phyloP scores from a whole-genome alignment of 2,888 invertebrate species.

The Phalangium opilio region DNA sequence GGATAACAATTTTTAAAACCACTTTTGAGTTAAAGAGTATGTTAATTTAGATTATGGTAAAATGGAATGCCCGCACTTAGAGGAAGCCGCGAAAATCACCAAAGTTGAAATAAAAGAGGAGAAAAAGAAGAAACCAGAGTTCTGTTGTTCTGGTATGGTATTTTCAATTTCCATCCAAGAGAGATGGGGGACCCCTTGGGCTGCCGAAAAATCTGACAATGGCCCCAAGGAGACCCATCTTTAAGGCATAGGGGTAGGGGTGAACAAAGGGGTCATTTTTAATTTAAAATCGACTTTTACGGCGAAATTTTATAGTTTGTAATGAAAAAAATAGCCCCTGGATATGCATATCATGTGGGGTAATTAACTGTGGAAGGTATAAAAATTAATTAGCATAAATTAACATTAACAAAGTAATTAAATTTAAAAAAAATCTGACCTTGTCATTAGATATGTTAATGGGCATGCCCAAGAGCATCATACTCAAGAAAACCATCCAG shows the following conservation, averaged over 20 bases:
- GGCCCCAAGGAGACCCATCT: neutral
- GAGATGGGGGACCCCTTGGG: no score
- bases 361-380: slow-evolving; percentile 51
- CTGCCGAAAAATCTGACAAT: neutral
- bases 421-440: neutral
- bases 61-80: slow-evolving; percentile 33
- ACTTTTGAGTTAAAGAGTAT: no score
- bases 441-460: slow-evolving; percentile 43
- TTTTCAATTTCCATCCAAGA: neutral
- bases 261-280: no score
- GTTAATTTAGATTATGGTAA: slow-evolving; percentile 5
- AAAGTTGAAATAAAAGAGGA: slow-evolving; percentile 24
- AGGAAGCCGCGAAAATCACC: slow-evolving; percentile 27
- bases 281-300: no score
- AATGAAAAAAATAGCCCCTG: slow-evolving; percentile 45
- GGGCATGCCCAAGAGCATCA: slow-evolving; percentile 60
- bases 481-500: slow-evolving; percentile 44
- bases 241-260: neutral
- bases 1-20: no score
- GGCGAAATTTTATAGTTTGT: slow-evolving; percentile 27
- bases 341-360: slow-evolving; percentile 60
- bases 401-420: neutral
- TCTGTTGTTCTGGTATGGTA: slow-evolving; percentile 25
- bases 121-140: slow-evolving; percentile 11
- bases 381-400: neutral